These are phyloP conservation scores for Tringa solitaria DNA, from an alignment of 2,113 vertebrate genomes.

Conservation along the genomic window DNA sequence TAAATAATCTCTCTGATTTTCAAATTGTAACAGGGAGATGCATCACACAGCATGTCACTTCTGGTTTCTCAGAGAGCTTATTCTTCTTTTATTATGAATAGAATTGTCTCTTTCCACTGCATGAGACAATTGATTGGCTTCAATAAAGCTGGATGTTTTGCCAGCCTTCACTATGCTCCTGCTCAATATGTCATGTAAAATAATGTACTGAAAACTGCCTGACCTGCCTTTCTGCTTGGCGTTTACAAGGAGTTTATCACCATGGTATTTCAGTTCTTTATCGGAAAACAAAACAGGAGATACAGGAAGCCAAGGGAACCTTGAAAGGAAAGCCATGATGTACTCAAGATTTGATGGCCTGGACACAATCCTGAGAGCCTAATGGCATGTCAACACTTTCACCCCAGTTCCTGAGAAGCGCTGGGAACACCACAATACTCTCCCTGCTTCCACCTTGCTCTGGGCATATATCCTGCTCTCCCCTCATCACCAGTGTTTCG, in stretches of 20 bases:
- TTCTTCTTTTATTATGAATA: conserved; percentile 65
- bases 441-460: not conserved
- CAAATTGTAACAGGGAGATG: conserved; percentile 51
- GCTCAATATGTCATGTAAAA: conserved; percentile 35
- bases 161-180: conserved; percentile 58
- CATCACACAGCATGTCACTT: conserved; percentile 65
- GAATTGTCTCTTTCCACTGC: conserved; percentile 65
- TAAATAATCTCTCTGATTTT: conserved; percentile 68
- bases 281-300: conserved; percentile 34
- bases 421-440: not conserved
- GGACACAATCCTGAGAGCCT: not conserved
- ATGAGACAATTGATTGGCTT: conserved; percentile 53
- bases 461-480: not conserved
- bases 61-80: conserved; percentile 56
- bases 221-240: conserved; percentile 22
- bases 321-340: not conserved
- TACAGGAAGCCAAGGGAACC: not conserved
- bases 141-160: conserved; percentile 66
- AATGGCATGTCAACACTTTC: not conserved
- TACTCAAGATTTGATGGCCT: not conserved
- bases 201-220: conserved; percentile 36
- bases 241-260: conserved; percentile 37
- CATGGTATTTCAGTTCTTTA: conserved; percentile 33
- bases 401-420: not conserved
- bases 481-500: fast-evolving